A percentile compares a stretch with the other conserved stretches of the same genome.
These are phyloP conservation scores for Frieseomelitta varia DNA, from an alignment of 1,140 invertebrate genomes.

Conservation along the genomic window DNA sequence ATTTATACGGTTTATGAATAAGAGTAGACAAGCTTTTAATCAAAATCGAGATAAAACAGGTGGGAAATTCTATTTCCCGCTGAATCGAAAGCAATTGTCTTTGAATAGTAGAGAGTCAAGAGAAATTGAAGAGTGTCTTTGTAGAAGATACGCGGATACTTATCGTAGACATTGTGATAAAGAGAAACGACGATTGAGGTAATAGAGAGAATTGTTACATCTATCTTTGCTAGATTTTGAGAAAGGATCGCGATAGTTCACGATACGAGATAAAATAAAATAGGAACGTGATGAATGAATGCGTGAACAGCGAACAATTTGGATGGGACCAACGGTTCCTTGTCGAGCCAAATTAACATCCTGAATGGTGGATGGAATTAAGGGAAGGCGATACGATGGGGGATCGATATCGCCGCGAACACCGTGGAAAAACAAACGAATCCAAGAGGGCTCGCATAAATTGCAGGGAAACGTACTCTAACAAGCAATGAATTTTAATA, in stretches of 20 bases:
- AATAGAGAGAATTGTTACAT: no score
- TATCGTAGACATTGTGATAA: no score
- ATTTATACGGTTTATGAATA: neutral
- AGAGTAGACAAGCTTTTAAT: neutral
- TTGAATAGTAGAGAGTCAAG: neutral
- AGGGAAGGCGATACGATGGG: neutral
- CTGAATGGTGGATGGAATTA: neutral
- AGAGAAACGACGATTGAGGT: no score
- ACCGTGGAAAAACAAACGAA: conserved; percentile 24
- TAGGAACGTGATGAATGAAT: no score
- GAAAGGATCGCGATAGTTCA: no score
- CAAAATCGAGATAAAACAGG: neutral
- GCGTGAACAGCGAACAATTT: neutral
- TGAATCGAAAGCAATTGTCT: neutral
- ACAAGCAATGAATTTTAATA: conserved; percentile 51
- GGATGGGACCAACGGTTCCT: neutral
- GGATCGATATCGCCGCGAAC: neutral
- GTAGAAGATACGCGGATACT: neutral
- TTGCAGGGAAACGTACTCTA: conserved; percentile 28
- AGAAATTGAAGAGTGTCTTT: neutral
- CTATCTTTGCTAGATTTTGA: no score
- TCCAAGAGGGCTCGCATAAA: conserved; percentile 4
- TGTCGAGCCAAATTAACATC: no score
- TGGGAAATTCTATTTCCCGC: neutral
- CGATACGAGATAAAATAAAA: no score